Evolutionary conservation across 2,797 vertebrate species (phyloP).

Genomic region (Mallotus villosus): DNA sequence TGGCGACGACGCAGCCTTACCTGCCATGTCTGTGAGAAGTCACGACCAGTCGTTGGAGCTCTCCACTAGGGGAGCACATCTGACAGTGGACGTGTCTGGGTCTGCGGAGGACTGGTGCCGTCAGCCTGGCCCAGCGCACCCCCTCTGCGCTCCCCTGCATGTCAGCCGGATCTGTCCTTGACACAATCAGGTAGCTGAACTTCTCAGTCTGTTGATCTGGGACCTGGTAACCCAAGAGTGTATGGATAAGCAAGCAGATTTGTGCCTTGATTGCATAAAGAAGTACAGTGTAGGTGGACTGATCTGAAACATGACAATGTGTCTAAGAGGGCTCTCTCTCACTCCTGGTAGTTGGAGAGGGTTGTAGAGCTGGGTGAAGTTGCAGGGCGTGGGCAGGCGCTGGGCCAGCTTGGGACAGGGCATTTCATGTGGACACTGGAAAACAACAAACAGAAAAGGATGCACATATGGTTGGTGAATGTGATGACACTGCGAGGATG

Average conservation of each 20-base stretch:
- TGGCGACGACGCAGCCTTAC: constrained; percentile 49
- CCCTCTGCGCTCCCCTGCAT: background rate
- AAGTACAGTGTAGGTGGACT: background rate
- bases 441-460: constrained; percentile 11
- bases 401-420: constrained; percentile 78
- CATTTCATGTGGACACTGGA: constrained; percentile 82
- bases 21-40: constrained; percentile 78
- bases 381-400: constrained; percentile 73
- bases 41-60: constrained; percentile 74
- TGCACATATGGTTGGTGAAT: background rate
- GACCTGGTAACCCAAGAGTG: constrained; percentile 58
- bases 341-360: constrained; percentile 77
- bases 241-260: background rate
- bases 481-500: background rate
- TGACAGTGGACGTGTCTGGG: constrained; percentile 82
- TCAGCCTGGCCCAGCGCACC: constrained; percentile 76
- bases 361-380: constrained; percentile 80
- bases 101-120: constrained; percentile 71
- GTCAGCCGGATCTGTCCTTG: constrained; percentile 48
- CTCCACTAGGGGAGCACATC: constrained; percentile 76
- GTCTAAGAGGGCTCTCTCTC: constrained; percentile 44
- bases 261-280: background rate
- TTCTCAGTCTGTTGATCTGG: constrained; percentile 68
- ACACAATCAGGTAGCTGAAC: constrained; percentile 84
- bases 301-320: background rate